Evolutionary conservation across 1,140 invertebrate species (phyloP).

Genomic region (Scaptodrosophila lebanonensis): DNA sequence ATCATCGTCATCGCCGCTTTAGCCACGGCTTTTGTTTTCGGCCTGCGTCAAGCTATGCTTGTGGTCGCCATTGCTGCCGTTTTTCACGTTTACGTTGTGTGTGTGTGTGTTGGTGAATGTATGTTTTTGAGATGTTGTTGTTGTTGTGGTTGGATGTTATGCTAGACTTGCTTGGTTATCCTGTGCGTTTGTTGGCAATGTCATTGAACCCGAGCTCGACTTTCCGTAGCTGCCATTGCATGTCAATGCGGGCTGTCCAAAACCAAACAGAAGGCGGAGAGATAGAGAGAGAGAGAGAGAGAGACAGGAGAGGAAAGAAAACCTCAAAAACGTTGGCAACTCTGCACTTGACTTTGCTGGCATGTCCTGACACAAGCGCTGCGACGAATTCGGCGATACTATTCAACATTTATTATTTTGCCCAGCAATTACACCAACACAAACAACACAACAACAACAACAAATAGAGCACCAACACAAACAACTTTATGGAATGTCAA

Average conservation of each 20-base stretch:
- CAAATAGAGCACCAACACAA: slow-evolving; percentile 47
- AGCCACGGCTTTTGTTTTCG: slow-evolving; percentile 61
- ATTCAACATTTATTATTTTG: slow-evolving; percentile 27
- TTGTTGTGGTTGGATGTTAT: slow-evolving; percentile 33
- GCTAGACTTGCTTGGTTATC: slow-evolving; percentile 51
- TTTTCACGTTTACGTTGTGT: slow-evolving; percentile 66
- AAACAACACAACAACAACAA: slow-evolving; percentile 44
- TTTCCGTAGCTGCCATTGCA: slow-evolving; percentile 39
- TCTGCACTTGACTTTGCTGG: slow-evolving; percentile 58
- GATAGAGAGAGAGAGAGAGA: slow-evolving; percentile 9
- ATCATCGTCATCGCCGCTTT: slow-evolving; percentile 31
- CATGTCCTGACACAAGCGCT: too few species aligned
- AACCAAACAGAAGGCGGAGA: too few species aligned
- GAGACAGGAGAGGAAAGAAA: slow-evolving; percentile 8
- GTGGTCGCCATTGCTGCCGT: slow-evolving; percentile 15
- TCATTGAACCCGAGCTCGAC: slow-evolving; percentile 56
- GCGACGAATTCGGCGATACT: slow-evolving; percentile 59
- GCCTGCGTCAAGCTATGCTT: too few species aligned
- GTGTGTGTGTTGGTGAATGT: slow-evolving; percentile 41
- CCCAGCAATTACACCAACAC: slow-evolving; percentile 30
- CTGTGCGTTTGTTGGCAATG: slow-evolving; percentile 36
- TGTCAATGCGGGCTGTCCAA: slow-evolving; percentile 44
- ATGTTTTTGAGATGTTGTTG: slow-evolving; percentile 62
- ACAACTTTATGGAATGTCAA: slow-evolving; percentile 6
- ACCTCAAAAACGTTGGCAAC: not conserved